phyloP scores from a whole-genome alignment of 2,113 vertebrate genomes.

The Thamnophis sirtalis region DNA sequence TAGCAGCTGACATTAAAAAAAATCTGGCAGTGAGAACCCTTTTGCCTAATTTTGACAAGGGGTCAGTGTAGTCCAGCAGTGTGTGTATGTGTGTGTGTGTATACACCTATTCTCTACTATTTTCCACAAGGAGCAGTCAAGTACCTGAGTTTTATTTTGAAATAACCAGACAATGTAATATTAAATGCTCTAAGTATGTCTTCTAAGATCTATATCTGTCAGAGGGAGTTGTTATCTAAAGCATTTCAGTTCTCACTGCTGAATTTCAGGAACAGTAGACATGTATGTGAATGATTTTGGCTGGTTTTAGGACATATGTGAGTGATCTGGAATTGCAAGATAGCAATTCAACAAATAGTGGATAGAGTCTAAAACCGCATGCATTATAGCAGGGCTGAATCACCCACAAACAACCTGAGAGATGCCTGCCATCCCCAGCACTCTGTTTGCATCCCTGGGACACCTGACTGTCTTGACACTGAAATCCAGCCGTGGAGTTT shows the following conservation, averaged over 20 bases:
- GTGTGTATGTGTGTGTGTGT: too few species aligned
- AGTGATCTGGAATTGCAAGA: slow-evolving; percentile 4
- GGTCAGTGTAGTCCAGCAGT: neutral
- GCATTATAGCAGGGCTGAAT: neutral
- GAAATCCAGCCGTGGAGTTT: neutral
- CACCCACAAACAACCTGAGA: neutral
- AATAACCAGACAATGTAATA: neutral
- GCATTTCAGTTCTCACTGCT: fast-evolving
- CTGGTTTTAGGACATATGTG: neutral
- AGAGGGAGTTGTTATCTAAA: neutral
- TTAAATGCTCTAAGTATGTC: neutral
- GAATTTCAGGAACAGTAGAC: neutral
- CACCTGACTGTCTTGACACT: neutral
- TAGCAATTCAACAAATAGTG: neutral
- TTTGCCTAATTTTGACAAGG: neutral
- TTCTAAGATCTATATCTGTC: neutral
- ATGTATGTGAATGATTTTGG: slow-evolving; percentile 2
- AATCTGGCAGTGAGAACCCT: neutral
- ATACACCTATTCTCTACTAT: neutral
- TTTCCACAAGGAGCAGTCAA: neutral
- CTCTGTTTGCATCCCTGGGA: neutral
- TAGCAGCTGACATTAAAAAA: neutral
- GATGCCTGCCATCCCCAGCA: neutral
- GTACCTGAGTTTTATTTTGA: neutral
- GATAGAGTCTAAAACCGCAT: neutral